Base-by-base conservation (phyloP, 2,113 vertebrate species). In the Chaenocephalus aceratus region DNA sequence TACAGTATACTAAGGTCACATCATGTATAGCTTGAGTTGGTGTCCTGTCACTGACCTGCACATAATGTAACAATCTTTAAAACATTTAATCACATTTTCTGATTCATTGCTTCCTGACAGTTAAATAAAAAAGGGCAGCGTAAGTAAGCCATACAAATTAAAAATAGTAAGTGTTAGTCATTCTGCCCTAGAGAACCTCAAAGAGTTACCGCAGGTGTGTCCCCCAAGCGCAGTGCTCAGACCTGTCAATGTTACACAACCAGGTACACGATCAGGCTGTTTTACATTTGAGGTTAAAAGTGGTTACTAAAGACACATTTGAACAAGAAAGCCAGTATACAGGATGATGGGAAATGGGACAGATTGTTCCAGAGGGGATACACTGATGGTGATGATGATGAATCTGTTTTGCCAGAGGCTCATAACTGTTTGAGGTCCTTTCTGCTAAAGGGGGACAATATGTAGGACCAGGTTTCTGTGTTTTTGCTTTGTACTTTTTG, bases 191-290 rank as follows among this genome's bases (percentile, higher is more conserved):
- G 8, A 48, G 11, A 64, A 59, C 21, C 2, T 69, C 67, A 75
- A 0, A 71, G 26, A 58, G 70, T 26, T 44, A 58, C 49, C 0
- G 36, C 75, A 88, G 81, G 86, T 89, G 88, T 90, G 77, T 85
- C 74, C 53, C 72, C 52, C 58, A 26, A 26, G 63, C n/a, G 6
- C 26, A 34, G 62, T 85, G 79, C 80, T 85, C 75, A 86, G 68
- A 81, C 86, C 54, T 83, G 85, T 79, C 74, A 0, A 52, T 59
- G 51, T 83, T 88, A 73, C 6, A 3, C 68, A 89, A 88, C 48
- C 60, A 30, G 12, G 3, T 6, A 26, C 9, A 70, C 1, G 0
- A 51, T 48, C 58, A 62, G 18, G 36, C 10, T 59, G 0, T 34
- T 71, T 77, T 26, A 15, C 13, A 57, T 62, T 77, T 64, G 15